Percentiles rank a stretch among this genome's conserved stretches.
Conservation (phyloP, 1,140 invertebrate genomes). For the Acromyrmex charruanus region DNA sequence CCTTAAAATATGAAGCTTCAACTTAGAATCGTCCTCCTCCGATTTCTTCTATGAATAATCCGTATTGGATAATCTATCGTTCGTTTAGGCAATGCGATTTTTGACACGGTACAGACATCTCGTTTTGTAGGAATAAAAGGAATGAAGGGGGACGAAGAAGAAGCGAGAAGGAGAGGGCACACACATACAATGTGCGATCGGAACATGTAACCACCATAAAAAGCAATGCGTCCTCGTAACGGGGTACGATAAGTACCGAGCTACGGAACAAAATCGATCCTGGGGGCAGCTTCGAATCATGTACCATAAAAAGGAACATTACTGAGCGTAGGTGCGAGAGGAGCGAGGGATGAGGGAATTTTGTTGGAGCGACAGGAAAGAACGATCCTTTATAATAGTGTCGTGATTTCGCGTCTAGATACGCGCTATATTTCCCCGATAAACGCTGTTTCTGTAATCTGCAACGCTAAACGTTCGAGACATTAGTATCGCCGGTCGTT, state of each 20-base stretch:
- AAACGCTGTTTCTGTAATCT: constrained; percentile 70
- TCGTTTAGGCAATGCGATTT: not conserved
- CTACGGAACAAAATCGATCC: constrained; percentile 84
- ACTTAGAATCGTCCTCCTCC: not conserved
- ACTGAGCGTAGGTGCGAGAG: constrained; percentile 68
- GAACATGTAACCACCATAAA: constrained; percentile 78
- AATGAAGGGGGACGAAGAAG: not conserved
- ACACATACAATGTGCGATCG: constrained; percentile 54
- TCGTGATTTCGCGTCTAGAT: constrained; percentile 83
- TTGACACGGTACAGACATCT: not conserved
- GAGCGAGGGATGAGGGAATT: constrained; percentile 18
- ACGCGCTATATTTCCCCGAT: constrained; percentile 76
- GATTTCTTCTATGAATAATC: not conserved
- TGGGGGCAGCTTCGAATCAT: constrained; percentile 81
- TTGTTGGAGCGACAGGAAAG: constrained; percentile 25
- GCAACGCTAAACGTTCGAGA: constrained; percentile 79
- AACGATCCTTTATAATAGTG: constrained; percentile 80
- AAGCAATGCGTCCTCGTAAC: constrained; percentile 81
- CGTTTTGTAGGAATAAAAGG: not conserved
- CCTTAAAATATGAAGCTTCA: not conserved
- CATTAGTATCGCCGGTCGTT: constrained; percentile 75
- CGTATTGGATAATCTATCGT: not conserved
- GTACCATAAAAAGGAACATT: constrained; percentile 85
- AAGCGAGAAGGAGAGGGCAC: constrained; percentile 31
- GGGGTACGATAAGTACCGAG: constrained; percentile 80